Base-by-base conservation (phyloP, 2,113 vertebrate species). In the Neofelis nebulosa region DNA sequence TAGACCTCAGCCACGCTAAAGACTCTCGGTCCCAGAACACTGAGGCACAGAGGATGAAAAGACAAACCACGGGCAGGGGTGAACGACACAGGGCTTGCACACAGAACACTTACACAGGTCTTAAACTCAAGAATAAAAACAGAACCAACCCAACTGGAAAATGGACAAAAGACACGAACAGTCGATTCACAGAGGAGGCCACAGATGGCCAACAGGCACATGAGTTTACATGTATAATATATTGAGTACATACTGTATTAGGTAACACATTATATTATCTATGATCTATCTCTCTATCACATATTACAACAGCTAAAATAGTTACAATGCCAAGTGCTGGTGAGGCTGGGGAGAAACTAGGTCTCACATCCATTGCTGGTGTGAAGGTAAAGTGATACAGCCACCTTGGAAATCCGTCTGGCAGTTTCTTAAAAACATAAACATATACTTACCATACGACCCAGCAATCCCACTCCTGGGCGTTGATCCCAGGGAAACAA, bases 41-140 rank as follows among this genome's bases (percentile, higher is more conserved):
- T 3, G 8, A 45, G 36, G 23, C 3, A 2, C 91, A 63, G 61
- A 86, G 33, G 13, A 16, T 7, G 11, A 25, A 81, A 79, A 85
- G 38, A 78, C 48, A 21, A 3, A 7, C 9, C 15, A 1, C 3
- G 65, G 25, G 5, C 0, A 5, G 55, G 6, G 12, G 36, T 18
- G 36, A 23, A 25, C 5, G 76, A 31, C 11, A 5, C 57, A 76
- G 57, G 45, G 38, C 38, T 31, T 5, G 1, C 1, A 27, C 16
- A 3, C 3, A 33, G 66, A 31, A 66, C 57, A 50, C 23, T 2
- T 12, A 21, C 1, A 31, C 48, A 76, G 63, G 7, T 71, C 68
- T 82, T 36, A 33, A 76, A 65, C 33, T 55, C 15, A 79, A 31
- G 12, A 66, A 13, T 36, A 63, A 27, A 95, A 82, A n/a, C 50